phyloP scores from a whole-genome alignment of 2,113 vertebrate genomes.

The Protobothrops flavoviridis region DNA sequence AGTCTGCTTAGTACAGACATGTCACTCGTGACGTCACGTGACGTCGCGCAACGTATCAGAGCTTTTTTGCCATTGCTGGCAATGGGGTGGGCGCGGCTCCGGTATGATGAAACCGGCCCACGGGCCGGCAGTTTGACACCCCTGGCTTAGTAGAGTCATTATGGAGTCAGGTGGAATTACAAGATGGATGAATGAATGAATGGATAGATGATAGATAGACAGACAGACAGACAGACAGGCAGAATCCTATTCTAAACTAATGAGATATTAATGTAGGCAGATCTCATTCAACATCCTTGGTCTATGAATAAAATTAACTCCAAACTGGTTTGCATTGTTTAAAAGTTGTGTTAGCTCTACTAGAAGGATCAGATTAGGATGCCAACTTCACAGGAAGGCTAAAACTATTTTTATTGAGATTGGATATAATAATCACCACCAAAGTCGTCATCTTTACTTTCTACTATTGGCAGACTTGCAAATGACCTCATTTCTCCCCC shows the following conservation, averaged over 20 bases:
- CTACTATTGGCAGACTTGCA: not conserved
- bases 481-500: not conserved
- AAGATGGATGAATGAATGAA: not conserved
- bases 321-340: constrained; percentile 15
- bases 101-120: too few relatives aligned
- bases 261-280: not conserved
- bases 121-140: too few relatives aligned
- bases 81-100: too few relatives aligned
- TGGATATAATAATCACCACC: not conserved
- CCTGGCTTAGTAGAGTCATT: not conserved
- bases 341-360: not conserved
- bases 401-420: not conserved
- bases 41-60: too few relatives aligned
- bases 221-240: not conserved
- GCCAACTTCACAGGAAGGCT: not conserved
- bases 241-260: not conserved
- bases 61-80: too few relatives aligned
- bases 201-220: too few relatives aligned
- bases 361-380: not conserved
- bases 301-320: constrained; percentile 2
- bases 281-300: not conserved
- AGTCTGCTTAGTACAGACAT: too few relatives aligned
- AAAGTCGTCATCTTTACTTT: not conserved
- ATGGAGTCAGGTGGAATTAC: not conserved
- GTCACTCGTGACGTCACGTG: too few relatives aligned